Evolutionary conservation across 2,113 vertebrate genomes (phyloP), one percentile per base, ranked within the genome.

Genomic region (Rhinopomastus cyanomelas): DNA sequence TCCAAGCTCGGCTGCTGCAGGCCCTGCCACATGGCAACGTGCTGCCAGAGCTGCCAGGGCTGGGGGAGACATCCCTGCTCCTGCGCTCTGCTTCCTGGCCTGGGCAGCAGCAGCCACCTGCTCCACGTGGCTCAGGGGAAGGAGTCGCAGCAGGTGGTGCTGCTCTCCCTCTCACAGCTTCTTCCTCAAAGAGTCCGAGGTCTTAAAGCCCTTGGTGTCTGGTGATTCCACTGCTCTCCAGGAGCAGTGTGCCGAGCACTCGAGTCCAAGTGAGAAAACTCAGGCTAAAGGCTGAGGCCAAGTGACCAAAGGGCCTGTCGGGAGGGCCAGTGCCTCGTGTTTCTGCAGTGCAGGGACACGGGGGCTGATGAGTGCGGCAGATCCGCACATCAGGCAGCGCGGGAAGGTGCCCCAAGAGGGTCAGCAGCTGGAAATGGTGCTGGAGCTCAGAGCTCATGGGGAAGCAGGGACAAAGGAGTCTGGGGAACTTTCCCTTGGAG

Each of bases 381-480:
- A 87, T 52, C 48, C 71, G 27, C 64, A 74, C 60, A 59, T 69
- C 34, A 76, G 26, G 55, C 34, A 23, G 56, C 14, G 13, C n/a
- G 55, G 56, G 56, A 93, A 60, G 49, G 48, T 4, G 12, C 23
- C n/a, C 2, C 39, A 42, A 87, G 56, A 80, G 19, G 59, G 71
- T 86, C 89, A 87, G 78, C 51, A 83, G 21, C 57, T 64, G 87
- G 87, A 93, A 92, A 67, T 83, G 7, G 46, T 64, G 64, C 61
- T 0, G 7, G 62, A 51, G 21, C 42, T 82, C 9, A 4, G 64
- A 55, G 37, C 11, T 64, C 68, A 11, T 36, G 39, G 75, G 81
- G 72, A 90, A 92, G 67, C 10, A 1, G 49, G 46, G 69, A 93
- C 72, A 93, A 92, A 92, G 78, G 59, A 48, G 44, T 74, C 62